Conservation (phyloP, 2,888 invertebrate genomes). For the Chymomyza fuscimana region DNA sequence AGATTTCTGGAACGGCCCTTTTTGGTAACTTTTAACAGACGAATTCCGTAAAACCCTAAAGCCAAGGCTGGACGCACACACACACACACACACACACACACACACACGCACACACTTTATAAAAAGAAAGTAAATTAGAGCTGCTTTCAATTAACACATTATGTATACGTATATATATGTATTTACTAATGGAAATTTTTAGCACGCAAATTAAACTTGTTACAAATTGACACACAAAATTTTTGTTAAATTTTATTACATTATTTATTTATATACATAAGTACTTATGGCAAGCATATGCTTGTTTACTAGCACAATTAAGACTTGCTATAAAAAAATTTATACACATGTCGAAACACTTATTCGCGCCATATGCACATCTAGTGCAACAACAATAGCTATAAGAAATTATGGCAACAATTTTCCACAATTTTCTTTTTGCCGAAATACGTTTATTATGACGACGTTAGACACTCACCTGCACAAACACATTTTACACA, state of each 20-base stretch:
- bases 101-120: neutral
- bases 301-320: neutral
- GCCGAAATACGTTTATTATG: neutral
- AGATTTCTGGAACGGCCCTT: no score
- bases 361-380: neutral
- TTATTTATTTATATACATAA: neutral
- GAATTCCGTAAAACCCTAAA: no score
- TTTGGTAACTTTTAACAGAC: no score
- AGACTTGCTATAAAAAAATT: neutral
- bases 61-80: neutral
- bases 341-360: neutral
- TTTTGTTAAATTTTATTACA: neutral
- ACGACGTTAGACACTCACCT: conserved; percentile 68
- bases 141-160: neutral
- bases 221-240: conserved; percentile 6
- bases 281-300: neutral
- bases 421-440: no score
- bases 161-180: neutral
- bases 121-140: neutral
- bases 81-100: neutral
- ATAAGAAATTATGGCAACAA: neutral
- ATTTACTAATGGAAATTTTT: neutral
- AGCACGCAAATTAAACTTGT: conserved; percentile 7
- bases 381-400: conserved; percentile 1
- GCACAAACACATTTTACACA: conserved; percentile 78